Conservation (phyloP, 1,140 invertebrate species). For the Liolophura sinensis region DNA sequence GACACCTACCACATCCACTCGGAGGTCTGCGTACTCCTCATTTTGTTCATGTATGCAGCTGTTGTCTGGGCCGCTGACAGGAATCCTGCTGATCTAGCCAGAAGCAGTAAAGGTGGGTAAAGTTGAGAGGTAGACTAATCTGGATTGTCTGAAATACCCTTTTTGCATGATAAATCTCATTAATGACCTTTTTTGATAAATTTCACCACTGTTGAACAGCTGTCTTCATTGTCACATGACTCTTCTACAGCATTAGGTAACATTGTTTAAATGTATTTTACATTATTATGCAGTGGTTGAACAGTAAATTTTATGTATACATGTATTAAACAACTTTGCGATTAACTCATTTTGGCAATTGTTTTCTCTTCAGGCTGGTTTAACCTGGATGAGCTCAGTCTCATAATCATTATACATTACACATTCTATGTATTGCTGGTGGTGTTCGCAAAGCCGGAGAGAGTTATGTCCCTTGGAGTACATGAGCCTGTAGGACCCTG, state of each 20-base stretch:
- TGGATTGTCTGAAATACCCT: too few relatives aligned
- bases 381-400: constrained; percentile 40
- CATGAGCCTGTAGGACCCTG: constrained; percentile 78
- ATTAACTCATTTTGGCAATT: not conserved
- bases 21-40: constrained; percentile 71
- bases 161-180: not conserved
- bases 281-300: too few relatives aligned
- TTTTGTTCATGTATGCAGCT: constrained; percentile 63
- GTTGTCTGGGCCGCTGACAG: constrained; percentile 58
- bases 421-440: constrained; percentile 61
- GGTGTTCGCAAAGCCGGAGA: constrained; percentile 69
- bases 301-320: not conserved
- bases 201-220: too few relatives aligned
- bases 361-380: constrained; percentile 38
- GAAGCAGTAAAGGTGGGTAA: not conserved
- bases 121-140: too few relatives aligned
- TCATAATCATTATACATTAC: constrained; percentile 60
- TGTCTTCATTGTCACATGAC: too few relatives aligned
- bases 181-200: too few relatives aligned
- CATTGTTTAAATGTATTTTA: not conserved
- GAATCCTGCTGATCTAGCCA: constrained; percentile 17
- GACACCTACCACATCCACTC: constrained; percentile 71
- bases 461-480: constrained; percentile 71
- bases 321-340: not conserved
- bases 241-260: too few relatives aligned